Percentiles rank a stretch among this genome's conserved stretches.
Conservation (phyloP, 2,113 vertebrate genomes). For the Scytalopus superciliaris region DNA sequence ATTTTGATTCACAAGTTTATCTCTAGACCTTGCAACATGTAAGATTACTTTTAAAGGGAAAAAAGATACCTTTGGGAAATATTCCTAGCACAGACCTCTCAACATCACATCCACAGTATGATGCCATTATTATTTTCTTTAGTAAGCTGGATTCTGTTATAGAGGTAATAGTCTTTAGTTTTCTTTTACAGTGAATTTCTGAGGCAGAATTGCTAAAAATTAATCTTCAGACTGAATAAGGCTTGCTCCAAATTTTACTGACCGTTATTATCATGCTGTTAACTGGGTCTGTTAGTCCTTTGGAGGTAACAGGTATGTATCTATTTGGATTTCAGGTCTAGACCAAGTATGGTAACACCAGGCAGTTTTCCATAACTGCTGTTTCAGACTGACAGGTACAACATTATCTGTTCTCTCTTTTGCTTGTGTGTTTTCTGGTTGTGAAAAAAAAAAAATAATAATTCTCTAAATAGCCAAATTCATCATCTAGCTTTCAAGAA, state of each 20-base stretch:
- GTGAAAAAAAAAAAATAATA: neutral
- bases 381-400: neutral
- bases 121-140: neutral
- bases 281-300: neutral
- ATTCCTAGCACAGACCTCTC: neutral
- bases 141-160: neutral
- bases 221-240: neutral
- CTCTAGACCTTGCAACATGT: neutral
- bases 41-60: neutral
- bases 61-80: neutral
- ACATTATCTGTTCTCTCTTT: neutral
- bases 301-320: neutral
- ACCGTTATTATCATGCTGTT: neutral
- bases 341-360: neutral
- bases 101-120: neutral
- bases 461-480: constrained; percentile 16
- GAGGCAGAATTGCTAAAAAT: neutral
- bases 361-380: neutral
- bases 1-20: neutral
- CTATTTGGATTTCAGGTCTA: neutral
- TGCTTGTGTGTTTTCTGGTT: neutral
- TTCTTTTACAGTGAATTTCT: neutral
- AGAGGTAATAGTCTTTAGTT: neutral
- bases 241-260: neutral
- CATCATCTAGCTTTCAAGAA: neutral